phyloP scores from a whole-genome alignment of 1,140 invertebrate species.

The Hormaphis cornu region DNA sequence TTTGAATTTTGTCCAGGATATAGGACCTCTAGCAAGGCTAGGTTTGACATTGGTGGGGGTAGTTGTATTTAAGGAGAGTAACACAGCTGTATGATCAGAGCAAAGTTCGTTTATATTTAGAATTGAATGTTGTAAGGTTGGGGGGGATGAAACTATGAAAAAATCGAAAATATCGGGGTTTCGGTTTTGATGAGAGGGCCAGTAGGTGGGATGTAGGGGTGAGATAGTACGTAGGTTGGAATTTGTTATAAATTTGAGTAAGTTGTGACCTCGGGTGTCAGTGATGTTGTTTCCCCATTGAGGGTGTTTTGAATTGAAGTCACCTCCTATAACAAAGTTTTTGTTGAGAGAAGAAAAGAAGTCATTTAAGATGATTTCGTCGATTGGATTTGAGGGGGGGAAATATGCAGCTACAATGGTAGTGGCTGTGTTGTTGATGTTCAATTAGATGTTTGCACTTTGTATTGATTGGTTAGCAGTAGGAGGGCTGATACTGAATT shows the following conservation, averaged over 20 bases:
- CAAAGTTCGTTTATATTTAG: neutral
- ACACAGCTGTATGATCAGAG: neutral
- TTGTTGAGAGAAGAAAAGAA: neutral
- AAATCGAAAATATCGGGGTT: neutral
- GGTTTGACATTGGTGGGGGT: neutral
- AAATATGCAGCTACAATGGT: slow-evolving; percentile 14
- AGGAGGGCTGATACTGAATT: neutral
- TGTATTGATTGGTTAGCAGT: neutral
- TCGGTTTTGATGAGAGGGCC: neutral
- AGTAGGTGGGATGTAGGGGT: neutral
- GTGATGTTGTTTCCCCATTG: neutral
- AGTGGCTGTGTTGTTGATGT: neutral
- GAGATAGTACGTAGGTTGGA: neutral
- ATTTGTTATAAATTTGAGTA: neutral
- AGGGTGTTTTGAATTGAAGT: neutral
- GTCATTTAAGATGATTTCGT: neutral
- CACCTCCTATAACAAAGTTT: neutral
- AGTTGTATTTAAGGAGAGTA: neutral
- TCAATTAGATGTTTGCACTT: slow-evolving; percentile 2
- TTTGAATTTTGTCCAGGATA: neutral
- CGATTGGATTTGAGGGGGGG: neutral
- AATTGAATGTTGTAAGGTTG: neutral
- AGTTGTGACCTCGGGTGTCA: neutral
- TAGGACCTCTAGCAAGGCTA: neutral
- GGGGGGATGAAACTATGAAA: neutral